These are phyloP conservation scores for Branchipolynoe longqiensis DNA, from an alignment of 2,888 invertebrate species.

Conservation along the genomic window DNA sequence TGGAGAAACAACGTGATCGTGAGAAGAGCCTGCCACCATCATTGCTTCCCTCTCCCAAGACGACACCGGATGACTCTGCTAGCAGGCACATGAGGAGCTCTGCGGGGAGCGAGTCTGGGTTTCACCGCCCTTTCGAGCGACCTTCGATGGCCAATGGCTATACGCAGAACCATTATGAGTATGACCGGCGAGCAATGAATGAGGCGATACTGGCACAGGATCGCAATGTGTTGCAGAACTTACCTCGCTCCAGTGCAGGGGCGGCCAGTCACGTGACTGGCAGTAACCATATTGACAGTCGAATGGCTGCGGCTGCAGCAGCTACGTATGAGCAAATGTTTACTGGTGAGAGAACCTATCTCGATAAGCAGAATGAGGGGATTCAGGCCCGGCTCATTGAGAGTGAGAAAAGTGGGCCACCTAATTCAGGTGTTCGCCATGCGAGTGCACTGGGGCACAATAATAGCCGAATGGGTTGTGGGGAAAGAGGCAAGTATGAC, in stretches of 20 bases:
- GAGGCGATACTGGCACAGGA: constrained; percentile 60
- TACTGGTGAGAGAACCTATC: neutral
- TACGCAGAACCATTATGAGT: constrained; percentile 55
- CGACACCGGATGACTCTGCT: constrained; percentile 16
- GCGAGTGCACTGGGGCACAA: neutral
- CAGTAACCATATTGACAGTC: constrained; percentile 1
- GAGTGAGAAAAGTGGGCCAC: constrained; percentile 37
- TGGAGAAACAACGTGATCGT: constrained; percentile 49
- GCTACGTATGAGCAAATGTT: neutral
- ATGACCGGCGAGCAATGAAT: constrained; percentile 52
- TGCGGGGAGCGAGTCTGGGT: neutral
- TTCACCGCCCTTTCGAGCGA: constrained; percentile 60
- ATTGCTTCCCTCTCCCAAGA: constrained; percentile 17
- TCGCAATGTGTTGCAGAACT: constrained; percentile 47
- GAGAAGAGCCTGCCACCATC: constrained; percentile 42
- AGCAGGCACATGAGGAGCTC: constrained; percentile 9
- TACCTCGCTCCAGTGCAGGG: neutral
- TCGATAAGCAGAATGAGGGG: constrained; percentile 55
- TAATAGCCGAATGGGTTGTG: too few species aligned
- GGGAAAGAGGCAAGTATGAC: too few species aligned
- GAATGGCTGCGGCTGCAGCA: neutral
- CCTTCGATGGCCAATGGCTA: constrained; percentile 59
- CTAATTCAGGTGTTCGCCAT: neutral
- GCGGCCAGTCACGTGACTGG: neutral
- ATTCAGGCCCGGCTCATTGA: constrained; percentile 57